Conservation (phyloP, 1,140 invertebrate species). For the Bombus picipes region DNA sequence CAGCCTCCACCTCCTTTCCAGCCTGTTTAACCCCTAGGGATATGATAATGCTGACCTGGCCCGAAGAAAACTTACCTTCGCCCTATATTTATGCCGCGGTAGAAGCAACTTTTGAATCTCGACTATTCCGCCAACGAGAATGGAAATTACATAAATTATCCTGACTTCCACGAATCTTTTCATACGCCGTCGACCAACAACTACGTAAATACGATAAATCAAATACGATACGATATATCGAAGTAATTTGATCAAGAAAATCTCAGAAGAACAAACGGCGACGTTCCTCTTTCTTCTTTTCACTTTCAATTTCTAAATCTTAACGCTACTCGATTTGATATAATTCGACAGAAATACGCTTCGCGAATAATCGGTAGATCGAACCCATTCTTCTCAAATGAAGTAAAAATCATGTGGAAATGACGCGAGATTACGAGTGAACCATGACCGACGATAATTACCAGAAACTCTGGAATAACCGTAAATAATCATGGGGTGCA, state of each 20-base stretch:
- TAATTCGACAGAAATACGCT: not conserved
- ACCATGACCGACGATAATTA: constrained; percentile 9
- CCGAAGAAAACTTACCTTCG: constrained; percentile 9
- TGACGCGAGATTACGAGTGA: not conserved
- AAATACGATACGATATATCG: accelerated
- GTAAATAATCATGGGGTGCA: constrained; percentile 7
- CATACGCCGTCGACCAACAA: too few relatives aligned
- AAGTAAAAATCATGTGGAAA: not conserved
- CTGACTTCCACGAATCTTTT: not conserved
- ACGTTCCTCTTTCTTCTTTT: not conserved
- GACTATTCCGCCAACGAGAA: not conserved
- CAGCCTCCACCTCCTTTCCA: constrained; percentile 42
- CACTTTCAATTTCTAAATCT: not conserved
- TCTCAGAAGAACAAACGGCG: accelerated
- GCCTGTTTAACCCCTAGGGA: constrained; percentile 49
- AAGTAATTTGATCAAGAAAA: accelerated
- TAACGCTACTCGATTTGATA: not conserved
- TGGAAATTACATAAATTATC: constrained; percentile 7
- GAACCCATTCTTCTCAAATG: not conserved
- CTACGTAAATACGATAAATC: not conserved
- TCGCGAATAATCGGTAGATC: not conserved
- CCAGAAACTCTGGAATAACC: not conserved
- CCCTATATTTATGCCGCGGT: constrained; percentile 30
- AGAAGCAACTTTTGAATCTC: constrained; percentile 13
- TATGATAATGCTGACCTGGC: constrained; percentile 48